Base-by-base conservation (phyloP, 1,140 invertebrate genomes). In the Drosophila pseudoananassae region DNA sequence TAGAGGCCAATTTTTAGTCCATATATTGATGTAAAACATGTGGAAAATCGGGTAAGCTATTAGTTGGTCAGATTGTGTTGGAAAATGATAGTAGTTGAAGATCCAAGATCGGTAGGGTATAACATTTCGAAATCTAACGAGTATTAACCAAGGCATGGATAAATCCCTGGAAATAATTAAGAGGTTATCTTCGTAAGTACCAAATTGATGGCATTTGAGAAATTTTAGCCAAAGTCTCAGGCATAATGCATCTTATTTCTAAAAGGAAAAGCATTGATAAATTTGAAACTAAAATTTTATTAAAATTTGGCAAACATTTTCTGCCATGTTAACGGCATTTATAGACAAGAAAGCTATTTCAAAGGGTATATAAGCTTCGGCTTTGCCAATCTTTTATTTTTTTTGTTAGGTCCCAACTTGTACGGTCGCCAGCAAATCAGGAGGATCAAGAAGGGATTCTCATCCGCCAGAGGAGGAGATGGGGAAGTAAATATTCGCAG, bases 391-490 rank as follows among this genome's bases (percentile, higher is more conserved):
- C 3, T 0, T 12, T 27, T 27, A 4, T 10, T 10, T n/a, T 36
- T 36, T 12, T 84, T 80, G 80, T 81, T 63, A 74, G 66, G 52
- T 46, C 31, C 54, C 14, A 33, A 64, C 59, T 36, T 36, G 33
- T 36, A 47, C 46, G 51, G n/a, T 27, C 25, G 27, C n/a, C 27
- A 17, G 23, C 55, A 33, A 38, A 65, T 68, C 46, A 23, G 25
- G 54, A 55, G 50, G 40, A 43, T 10, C 2, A 12, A 36, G 33
- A 36, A 36, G 33, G 33, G 33, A 4, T n/a, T n/a, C 10, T 36
- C 33, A 12, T 36, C 33, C 33, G 9, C 33, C 33, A 10, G 33
- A 36, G 33, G 10, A 50, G 20, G 55, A 25, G 51, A 29, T 50
- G 6, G 15, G 25, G 29, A 56, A 33, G 43, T 57, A 56, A 38